Conservation (phyloP, 2,113 vertebrate genomes). For the Apteryx owenii region DNA sequence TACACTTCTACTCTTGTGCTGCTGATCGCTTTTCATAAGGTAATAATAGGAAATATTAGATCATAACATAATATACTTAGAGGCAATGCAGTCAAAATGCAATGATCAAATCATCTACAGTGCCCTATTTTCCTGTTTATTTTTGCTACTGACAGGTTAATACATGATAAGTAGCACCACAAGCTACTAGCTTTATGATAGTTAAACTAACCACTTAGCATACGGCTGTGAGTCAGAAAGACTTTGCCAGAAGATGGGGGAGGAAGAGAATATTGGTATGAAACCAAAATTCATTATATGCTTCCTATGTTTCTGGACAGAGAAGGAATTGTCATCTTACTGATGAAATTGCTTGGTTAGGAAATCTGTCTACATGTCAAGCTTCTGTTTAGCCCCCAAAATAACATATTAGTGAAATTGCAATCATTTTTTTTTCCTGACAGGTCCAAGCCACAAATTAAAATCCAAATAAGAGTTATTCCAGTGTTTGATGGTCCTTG, state of each 20-base stretch:
- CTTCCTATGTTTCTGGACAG: not conserved
- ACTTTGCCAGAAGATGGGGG: not conserved
- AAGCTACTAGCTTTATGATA: not conserved
- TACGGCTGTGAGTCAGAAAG: not conserved
- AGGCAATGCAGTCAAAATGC: not conserved
- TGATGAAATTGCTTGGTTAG: not conserved
- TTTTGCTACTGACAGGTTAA: conserved; percentile 6
- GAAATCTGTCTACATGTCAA: not conserved
- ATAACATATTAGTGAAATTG: not conserved
- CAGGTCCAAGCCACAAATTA: not conserved
- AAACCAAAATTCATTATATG: not conserved
- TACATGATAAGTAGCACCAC: not conserved
- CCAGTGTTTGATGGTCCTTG: not conserved
- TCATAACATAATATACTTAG: conserved; percentile 1
- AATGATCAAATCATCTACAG: not conserved
- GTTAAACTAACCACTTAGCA: not conserved
- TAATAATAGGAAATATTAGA: conserved; percentile 55
- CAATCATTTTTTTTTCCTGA: not conserved
- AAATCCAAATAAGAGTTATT: not conserved
- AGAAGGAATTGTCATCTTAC: not conserved
- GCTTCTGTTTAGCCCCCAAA: not conserved
- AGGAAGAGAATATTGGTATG: not conserved
- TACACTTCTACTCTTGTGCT: not conserved
- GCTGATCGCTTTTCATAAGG: not conserved
- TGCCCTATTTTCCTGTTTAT: conserved; percentile 23